Percentiles rank a stretch among this genome's conserved stretches.
Evolutionary conservation across 2,888 invertebrate genomes (phyloP).

Genomic region (Drosophila quasianomalipes): DNA sequence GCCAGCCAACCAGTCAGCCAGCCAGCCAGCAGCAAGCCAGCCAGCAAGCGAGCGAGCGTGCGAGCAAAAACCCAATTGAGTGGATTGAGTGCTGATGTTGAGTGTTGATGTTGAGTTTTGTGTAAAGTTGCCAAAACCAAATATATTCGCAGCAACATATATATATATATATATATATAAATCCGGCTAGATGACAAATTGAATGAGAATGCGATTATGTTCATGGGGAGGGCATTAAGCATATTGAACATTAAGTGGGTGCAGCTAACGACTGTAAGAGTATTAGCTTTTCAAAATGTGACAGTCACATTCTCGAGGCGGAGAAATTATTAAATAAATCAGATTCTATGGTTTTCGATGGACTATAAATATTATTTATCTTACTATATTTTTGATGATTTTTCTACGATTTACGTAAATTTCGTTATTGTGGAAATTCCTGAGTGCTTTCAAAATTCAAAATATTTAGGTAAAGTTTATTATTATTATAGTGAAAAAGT

Average conservation of each 20-base stretch:
- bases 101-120: slow-evolving; percentile 1
- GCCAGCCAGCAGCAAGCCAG: too few relatives aligned
- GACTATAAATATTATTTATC: neutral
- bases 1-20: too few relatives aligned
- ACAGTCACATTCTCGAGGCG: neutral
- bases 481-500: neutral
- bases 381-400: neutral
- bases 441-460: neutral
- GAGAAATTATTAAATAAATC: neutral
- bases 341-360: neutral
- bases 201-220: slow-evolving; percentile 6
- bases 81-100: slow-evolving; percentile 19
- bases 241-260: neutral
- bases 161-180: neutral
- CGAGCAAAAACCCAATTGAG: slow-evolving; percentile 5
- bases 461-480: neutral
- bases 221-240: neutral
- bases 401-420: neutral
- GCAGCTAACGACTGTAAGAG: neutral
- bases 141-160: slow-evolving; percentile 1
- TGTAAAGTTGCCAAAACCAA: slow-evolving; percentile 7
- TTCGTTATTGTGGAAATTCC: neutral
- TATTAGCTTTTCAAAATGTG: neutral
- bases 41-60: neutral
- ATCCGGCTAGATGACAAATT: slow-evolving; percentile 8